Conservation (phyloP, 2,888 invertebrate species). For the Drosophila antonietae region DNA sequence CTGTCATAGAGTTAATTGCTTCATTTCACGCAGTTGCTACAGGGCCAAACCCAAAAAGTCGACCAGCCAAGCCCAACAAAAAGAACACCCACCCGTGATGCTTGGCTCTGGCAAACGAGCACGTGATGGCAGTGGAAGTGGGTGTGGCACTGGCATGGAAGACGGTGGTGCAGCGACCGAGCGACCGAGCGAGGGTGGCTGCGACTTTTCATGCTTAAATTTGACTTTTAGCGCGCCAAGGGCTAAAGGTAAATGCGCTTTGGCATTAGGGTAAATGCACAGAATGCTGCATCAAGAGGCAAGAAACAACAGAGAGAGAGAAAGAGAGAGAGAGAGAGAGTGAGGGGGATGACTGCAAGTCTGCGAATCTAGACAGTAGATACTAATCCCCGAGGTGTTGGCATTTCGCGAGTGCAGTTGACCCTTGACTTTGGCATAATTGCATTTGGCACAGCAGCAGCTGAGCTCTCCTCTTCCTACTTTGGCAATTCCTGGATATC, state of each 20-base stretch:
- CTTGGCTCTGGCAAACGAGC: constrained; percentile 27
- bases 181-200: constrained; percentile 29
- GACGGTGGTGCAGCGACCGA: background rate
- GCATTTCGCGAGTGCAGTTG: constrained; percentile 47
- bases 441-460: constrained; percentile 62
- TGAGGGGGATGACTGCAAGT: constrained; percentile 18
- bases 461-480: background rate
- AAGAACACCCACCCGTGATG: constrained; percentile 26
- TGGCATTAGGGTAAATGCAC: constrained; percentile 46
- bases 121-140: background rate
- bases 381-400: constrained; percentile 60
- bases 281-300: background rate
- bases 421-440: constrained; percentile 39
- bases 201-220: constrained; percentile 57
- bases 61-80: background rate
- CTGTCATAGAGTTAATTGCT: constrained; percentile 77
- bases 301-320: background rate
- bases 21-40: constrained; percentile 82
- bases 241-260: constrained; percentile 45
- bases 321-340: constrained; percentile 17
- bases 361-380: background rate
- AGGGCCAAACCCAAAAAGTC: constrained; percentile 58
- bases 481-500: constrained; percentile 18
- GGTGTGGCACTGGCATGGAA: background rate
- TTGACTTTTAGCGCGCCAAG: constrained; percentile 72